phyloP scores from a whole-genome alignment of 2,797 vertebrate species.

The Sebastes minor region DNA sequence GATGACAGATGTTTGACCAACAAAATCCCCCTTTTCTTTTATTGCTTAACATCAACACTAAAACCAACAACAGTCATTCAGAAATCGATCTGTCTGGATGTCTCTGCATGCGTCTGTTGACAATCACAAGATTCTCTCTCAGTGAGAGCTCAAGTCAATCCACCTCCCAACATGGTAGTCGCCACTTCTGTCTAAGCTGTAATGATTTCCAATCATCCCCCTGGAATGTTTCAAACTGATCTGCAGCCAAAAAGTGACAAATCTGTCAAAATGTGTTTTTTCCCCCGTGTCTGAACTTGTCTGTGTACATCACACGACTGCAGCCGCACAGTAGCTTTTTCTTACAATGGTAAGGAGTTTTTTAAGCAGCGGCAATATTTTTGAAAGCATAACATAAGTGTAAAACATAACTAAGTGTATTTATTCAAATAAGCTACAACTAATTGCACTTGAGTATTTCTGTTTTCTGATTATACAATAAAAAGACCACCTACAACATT shows the following conservation, averaged over 20 bases:
- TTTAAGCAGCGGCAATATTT: background rate
- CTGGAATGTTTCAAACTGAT: background rate
- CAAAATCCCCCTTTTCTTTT: background rate
- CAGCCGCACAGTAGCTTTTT: background rate
- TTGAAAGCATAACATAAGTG: background rate
- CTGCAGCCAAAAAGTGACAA: background rate
- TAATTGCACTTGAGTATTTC: background rate
- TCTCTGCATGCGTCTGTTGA: background rate
- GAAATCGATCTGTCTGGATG: background rate
- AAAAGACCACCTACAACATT: background rate
- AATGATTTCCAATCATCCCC: background rate
- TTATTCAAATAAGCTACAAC: background rate
- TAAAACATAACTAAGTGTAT: background rate
- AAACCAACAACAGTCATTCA: background rate
- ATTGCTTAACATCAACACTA: background rate
- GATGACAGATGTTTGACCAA: background rate
- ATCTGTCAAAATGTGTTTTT: background rate
- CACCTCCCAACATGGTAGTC: background rate
- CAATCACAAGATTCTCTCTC: background rate
- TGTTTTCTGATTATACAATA: background rate
- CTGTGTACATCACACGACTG: background rate
- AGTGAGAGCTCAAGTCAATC: background rate
- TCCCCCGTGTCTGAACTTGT: fast-evolving
- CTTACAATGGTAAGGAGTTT: background rate
- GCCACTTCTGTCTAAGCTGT: background rate